Evolutionary conservation across 2,888 invertebrate genomes (phyloP).

Genomic region (Dinocampus coccinellae): DNA sequence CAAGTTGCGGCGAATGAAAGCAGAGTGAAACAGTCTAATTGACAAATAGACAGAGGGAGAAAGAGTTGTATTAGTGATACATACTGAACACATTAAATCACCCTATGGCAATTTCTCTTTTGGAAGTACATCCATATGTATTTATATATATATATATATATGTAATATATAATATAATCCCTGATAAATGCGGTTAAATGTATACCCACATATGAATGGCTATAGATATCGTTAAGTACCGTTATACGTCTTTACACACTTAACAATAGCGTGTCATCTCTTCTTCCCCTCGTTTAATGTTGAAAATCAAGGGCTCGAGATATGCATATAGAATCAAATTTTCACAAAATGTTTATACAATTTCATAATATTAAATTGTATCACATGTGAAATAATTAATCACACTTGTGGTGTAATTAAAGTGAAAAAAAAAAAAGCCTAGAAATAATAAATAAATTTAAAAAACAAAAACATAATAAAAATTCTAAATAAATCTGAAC

Average conservation of each 20-base stretch:
- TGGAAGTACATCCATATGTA: not conserved
- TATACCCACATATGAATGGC: not conserved
- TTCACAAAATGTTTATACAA: not conserved
- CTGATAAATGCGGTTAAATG: not conserved
- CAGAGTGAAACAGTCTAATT: too few relatives aligned
- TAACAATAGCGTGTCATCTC: slow-evolving; percentile 22
- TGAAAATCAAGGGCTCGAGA: not conserved
- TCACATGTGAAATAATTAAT: not conserved
- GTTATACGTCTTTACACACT: slow-evolving; percentile 25
- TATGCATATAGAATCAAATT: not conserved
- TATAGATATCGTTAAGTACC: not conserved
- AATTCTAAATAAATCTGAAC: too few relatives aligned
- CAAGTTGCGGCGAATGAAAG: slow-evolving; percentile 61
- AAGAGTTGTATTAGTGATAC: slow-evolving; percentile 25
- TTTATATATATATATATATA: not conserved
- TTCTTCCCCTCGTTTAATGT: not conserved
- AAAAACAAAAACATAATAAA: slow-evolving; percentile 2
- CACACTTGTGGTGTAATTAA: not conserved
- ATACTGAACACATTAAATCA: slow-evolving; percentile 50
- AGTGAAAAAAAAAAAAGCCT: not conserved
- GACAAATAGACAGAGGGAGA: too few relatives aligned
- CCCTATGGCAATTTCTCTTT: slow-evolving; percentile 37
- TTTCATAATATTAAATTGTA: not conserved
- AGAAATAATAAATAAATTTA: not conserved
- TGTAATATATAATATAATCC: too few relatives aligned